Evolutionary conservation across 2,797 vertebrate species (phyloP), one percentile per base, ranked within the genome.

Genomic region (Gambelia wislizenii): DNA sequence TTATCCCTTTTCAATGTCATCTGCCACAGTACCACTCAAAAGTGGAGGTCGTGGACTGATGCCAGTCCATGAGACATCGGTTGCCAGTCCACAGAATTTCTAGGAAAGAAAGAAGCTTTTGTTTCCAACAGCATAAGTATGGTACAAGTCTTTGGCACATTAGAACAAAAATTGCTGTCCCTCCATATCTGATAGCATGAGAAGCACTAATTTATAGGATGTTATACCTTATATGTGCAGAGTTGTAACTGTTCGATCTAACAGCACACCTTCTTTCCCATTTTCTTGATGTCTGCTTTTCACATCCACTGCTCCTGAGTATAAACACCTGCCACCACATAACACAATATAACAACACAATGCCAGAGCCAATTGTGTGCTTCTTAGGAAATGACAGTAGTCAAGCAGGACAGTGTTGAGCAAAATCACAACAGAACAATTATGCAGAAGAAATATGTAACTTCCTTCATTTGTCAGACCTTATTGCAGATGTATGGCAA

Each of bases 321-420:
- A 52, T 49, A 83, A 87, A 22, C 39, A 36, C 1, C 69, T 80
- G 74, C 59, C 39, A 89, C 72, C 27, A 77, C 82, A 89, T 83
- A 33, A 42, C 70, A 84, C 27, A 0, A 20, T n/a, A 64, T 70
- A 83, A 89, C 8, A 83, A 89, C 8, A 82, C 2, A 10, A 20
- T 56, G 25, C 59, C 78, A 27, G 85, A 9, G 36, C 0, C 0
- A 20, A 1, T 0, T 64, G 0, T 1, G 0, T 78, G 25, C 76
- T 90, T 87, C 82, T 4, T 25, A 77, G 47, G 12, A 67, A 85
- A 14, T 9, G 10, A 0, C 16, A 59, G 22, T 33, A 52, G 78
- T 1, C 42, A 91, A 39, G 79, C 4, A 84, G 3, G 39, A 22
- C 77, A 87, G 27, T 59, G 0, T 0, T 83, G 1, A 49, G 67